Conservation (phyloP, 2,797 vertebrate species). For the Neosilurus hyrtlii region DNA sequence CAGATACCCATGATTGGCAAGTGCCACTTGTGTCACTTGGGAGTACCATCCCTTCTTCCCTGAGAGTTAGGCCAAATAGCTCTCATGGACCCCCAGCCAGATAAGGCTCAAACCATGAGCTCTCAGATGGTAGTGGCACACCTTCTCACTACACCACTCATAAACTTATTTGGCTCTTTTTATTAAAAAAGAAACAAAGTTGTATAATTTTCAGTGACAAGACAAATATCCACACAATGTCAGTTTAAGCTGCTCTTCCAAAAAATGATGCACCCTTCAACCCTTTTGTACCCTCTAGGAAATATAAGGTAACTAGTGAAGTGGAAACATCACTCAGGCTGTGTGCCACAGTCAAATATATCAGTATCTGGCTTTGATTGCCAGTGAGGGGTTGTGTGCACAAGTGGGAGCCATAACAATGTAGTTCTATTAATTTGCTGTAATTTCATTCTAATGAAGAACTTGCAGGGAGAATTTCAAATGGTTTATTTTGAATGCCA, state of each 20-base stretch:
- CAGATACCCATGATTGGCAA: no score
- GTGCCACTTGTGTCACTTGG: no score
- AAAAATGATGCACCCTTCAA: background rate
- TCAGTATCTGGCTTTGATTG: conserved; percentile 33
- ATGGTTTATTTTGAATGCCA: conserved; percentile 4
- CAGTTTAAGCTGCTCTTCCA: background rate
- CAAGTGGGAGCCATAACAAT: conserved; percentile 33
- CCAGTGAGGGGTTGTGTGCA: conserved; percentile 23
- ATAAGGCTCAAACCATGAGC: no score
- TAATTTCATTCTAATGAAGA: conserved; percentile 41
- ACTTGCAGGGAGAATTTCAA: conserved; percentile 13
- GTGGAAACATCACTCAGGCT: conserved; percentile 25
- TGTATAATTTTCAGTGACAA: no score
- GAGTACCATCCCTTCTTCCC: no score
- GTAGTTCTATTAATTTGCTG: conserved; percentile 32
- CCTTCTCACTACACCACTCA: no score
- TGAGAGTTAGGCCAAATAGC: no score
- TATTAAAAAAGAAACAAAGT: no score
- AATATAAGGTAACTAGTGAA: conserved; percentile 34
- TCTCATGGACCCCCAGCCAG: no score
- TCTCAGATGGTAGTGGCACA: no score
- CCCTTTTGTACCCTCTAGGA: conserved; percentile 7
- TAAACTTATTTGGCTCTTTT: no score
- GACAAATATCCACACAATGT: background rate
- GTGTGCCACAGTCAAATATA: conserved; percentile 30